Evolutionary conservation across 1,140 invertebrate genomes (phyloP).

Genomic region (Listronotus bonariensis): DNA sequence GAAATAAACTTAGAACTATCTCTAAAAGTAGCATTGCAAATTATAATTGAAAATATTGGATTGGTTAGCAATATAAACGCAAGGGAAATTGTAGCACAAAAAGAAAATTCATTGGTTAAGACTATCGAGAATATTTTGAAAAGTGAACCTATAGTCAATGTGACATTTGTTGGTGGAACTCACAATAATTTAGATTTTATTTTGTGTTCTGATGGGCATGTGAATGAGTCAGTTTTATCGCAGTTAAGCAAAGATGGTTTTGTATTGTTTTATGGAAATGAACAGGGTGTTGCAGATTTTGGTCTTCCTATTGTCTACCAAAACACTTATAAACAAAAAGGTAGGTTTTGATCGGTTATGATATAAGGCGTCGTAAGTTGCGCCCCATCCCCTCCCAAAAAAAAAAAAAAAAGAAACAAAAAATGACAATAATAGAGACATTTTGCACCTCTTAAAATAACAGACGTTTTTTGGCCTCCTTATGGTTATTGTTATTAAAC

Average conservation of each 20-base stretch:
- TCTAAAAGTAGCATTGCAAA: slow-evolving; percentile 67
- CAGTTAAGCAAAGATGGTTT: slow-evolving; percentile 13
- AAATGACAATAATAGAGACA: too few species aligned
- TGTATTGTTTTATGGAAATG: slow-evolving; percentile 6
- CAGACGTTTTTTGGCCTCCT: too few species aligned
- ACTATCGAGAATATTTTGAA: slow-evolving; percentile 64
- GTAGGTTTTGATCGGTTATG: too few species aligned
- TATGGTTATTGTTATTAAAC: too few species aligned
- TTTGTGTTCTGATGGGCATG: not conserved
- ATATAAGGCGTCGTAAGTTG: too few species aligned
- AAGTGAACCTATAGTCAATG: slow-evolving; percentile 65
- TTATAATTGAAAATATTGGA: slow-evolving; percentile 80
- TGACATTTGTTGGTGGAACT: slow-evolving; percentile 66
- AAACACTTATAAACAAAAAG: slow-evolving; percentile 1
- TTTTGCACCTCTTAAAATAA: too few species aligned
- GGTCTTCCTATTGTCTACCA: not conserved
- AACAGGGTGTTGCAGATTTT: not conserved
- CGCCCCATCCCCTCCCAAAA: too few species aligned
- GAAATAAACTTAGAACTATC: slow-evolving; percentile 66
- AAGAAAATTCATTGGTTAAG: slow-evolving; percentile 67
- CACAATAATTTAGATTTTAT: slow-evolving; percentile 6
- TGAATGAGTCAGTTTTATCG: not conserved
- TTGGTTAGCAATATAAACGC: slow-evolving; percentile 70
- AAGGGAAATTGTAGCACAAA: slow-evolving; percentile 69
- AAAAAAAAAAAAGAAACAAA: too few species aligned